Percentiles rank a stretch among this genome's conserved stretches.
phyloP scores from a whole-genome alignment of 1,140 invertebrate genomes.

The Pararge aegeria region DNA sequence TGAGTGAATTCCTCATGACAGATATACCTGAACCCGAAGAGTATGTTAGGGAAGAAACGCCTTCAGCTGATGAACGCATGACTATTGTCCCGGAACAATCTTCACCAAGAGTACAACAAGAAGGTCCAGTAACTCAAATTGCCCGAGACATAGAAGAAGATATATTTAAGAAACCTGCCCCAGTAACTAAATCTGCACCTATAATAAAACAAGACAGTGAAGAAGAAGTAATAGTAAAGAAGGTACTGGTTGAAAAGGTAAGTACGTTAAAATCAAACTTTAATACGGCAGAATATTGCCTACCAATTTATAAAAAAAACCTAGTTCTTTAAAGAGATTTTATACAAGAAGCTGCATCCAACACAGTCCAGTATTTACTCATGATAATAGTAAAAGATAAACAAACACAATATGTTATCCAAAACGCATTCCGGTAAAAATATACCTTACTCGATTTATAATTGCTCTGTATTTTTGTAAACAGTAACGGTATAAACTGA shows the following conservation, averaged over 20 bases:
- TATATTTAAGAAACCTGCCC: slow-evolving; percentile 32
- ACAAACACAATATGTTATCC: too few relatives aligned
- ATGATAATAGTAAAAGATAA: too few relatives aligned
- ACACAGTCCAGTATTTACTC: too few relatives aligned
- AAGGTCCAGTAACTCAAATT: slow-evolving; percentile 22
- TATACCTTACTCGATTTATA: too few relatives aligned
- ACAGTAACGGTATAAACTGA: too few relatives aligned
- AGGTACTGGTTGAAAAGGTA: slow-evolving; percentile 33
- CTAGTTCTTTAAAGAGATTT: too few relatives aligned
- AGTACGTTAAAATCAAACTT: slow-evolving; percentile 21
- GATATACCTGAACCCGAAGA: slow-evolving; percentile 53
- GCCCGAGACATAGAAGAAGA: slow-evolving; percentile 32
- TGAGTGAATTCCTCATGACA: slow-evolving; percentile 38
- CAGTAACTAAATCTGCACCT: slow-evolving; percentile 33
- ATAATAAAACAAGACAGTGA: slow-evolving; percentile 32
- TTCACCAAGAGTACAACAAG: slow-evolving; percentile 9
- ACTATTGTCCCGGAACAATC: slow-evolving; percentile 51
- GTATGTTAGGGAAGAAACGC: slow-evolving; percentile 50
- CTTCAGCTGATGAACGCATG: slow-evolving; percentile 53
- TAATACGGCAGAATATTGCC: background rate
- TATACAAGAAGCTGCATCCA: too few relatives aligned
- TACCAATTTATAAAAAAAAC: background rate
- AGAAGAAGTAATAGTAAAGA: slow-evolving; percentile 29
- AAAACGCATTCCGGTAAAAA: too few relatives aligned
- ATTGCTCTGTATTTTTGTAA: too few relatives aligned